Base-by-base conservation (phyloP, 2,113 vertebrate species). In the Prunella fulvescens region DNA sequence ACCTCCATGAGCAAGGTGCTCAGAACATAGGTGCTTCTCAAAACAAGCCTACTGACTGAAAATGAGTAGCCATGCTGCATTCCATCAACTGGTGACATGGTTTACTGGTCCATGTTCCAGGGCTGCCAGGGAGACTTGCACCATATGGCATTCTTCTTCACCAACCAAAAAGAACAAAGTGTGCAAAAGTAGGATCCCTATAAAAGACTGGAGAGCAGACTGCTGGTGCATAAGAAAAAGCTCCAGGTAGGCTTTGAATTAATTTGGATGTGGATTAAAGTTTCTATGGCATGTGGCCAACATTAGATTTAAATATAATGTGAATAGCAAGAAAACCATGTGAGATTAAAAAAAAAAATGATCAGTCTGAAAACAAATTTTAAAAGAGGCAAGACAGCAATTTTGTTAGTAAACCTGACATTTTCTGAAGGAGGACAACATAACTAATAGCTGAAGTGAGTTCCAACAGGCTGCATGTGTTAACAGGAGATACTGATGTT, bases 301-400 rank as follows among this genome's bases (percentile, higher is more conserved):
- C 1, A 2, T 69, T 60, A 94, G 76, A 94, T 95, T 96, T 88
- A 94, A 92, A 91, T 57, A 53, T 44, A 76, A 90, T 54, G 45
- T 16, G 62, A 82, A 88, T 26, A 69, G 65, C 61, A 93, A 77
- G 81, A 92, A 95, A 95, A 86, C 23, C 44, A 76, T 47, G 44
- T 42, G 72, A 70, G 83, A 94, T 23, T n/a, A n/a, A n/a, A 31
- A 81, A 93, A 97, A 97, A 95, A 44, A 61, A 60, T 62, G 12
- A 37, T 51, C 58, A 74, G 33, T 61, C 73, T 80, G 80, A 87
- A 92, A 95, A 82, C 24, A 65, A 69, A 65, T 66, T 83, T 92
- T 71, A 58, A 66, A 93, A 54, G 53, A 92, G 42, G 76, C 18
- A 93, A 77, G 66, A 85, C 93, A 54, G 67, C 56, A 85, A 86